Base-by-base conservation (phyloP, 2,113 vertebrate genomes). In the Meleagris gallopavo region DNA sequence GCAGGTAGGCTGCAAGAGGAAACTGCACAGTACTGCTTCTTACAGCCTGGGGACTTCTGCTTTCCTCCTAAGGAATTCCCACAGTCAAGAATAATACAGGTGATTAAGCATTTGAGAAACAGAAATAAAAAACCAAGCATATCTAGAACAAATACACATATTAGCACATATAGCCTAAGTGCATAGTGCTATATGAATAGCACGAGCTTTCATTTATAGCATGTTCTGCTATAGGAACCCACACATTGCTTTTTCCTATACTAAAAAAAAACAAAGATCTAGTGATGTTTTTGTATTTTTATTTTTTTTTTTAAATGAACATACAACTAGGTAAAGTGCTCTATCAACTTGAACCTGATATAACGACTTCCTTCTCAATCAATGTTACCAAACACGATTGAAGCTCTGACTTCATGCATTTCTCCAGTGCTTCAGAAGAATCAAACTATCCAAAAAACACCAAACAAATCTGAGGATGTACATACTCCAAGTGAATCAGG, bases 1-100 rank as follows among this genome's bases (percentile, higher is more conserved):
- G 5, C 0, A 0, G 69, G 30, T 0, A 1, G 21, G 57, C 52
- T 71, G 13, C 3, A 2, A 58, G 38, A 38, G 38, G 22, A 29
- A 10, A 24, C 55, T 48, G 73, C 29, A 24, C 20, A 40, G 36
- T 38, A 25, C 11, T 11, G 5, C 16, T 13, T 21, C 34, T n/a
- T 27, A 9, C 30, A 61, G 19, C 0, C 0, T 66, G 48, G 17
- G 40, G 52, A 52, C 32, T 57, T 32, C 65, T 83, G 45, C 48
- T 54, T 36, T 48, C 38, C 29, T 46, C 66, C n/a, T 10, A 46
- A 13, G 65, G 30, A 36, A 19, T 0, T 11, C 36, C 61, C 22
- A 15, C 18, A 40, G 10, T 40, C 15, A 62, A 40, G 24, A 18
- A 62, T 40, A 41, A 13, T 32, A 5, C 57, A 81, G 55, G 20